Base-by-base conservation (phyloP, 2,888 invertebrate genomes). In the Dicyrtomina minuta region DNA sequence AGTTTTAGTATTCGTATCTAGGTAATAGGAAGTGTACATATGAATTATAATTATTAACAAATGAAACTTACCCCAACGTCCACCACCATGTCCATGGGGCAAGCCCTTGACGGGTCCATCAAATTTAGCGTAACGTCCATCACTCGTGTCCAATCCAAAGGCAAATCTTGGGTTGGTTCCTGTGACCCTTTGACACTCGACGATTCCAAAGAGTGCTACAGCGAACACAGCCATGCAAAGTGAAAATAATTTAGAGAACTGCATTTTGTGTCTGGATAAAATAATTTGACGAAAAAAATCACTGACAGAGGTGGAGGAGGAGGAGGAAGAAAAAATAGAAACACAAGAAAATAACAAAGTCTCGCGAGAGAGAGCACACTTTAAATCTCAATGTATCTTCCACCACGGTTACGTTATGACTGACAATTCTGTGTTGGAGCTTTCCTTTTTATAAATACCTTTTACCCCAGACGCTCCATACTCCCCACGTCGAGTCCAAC, bases 61-160 rank as follows among this genome's bases (percentile, higher is more conserved):
- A 13, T 15, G 20, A 43, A 27, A 53, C 53, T 39, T 55, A 68
- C 68, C 68, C 15, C 17, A 68, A 39, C 61, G 41, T n/a, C 68
- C 68, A 68, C 68, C 68, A 20, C 68, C 68, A n/a, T 68, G 68
- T 2, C 68, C 68, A 13, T 41, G 51, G n/a, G 68, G 68, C 20
- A 68, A 22, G 26, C 68, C 68, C n/a, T 44, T 26, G 61, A 68
- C 68, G 24, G 68, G 68, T 61, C 68, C 68, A 27, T 68, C 51
- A 46, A 68, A 68, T 51, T 60, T 60, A n/a, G 60, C 68, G 20
- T 55, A 68, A 5, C 51, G 33, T 24, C 68, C 68, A 17, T 68
- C 68, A 43, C 61, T 61, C 2, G 68, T 68, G 55, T 68, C 68
- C 43, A 68, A 15, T n/a, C 68, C 68, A 43, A 68, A 68, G 15